phyloP scores from a whole-genome alignment of 2,113 vertebrate species.

The Sceloporus tristichus region DNA sequence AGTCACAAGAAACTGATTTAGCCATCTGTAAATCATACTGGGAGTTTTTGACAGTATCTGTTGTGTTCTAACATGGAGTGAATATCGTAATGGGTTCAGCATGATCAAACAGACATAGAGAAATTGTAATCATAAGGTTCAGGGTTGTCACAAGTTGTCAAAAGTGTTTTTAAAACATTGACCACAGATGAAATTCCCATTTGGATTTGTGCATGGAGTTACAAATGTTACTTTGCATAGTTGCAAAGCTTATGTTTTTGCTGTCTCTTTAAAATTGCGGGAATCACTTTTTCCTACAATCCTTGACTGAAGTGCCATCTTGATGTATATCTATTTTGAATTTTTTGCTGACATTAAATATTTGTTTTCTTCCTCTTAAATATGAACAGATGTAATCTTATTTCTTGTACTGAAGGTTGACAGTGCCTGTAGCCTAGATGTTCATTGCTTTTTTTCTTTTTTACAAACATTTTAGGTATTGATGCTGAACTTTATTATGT shows the following conservation, averaged over 20 bases:
- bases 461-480: slow-evolving; percentile 81
- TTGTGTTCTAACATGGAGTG: not conserved
- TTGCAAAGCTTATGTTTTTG: not conserved
- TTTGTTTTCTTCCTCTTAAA: not conserved
- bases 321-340: not conserved
- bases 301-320: not conserved
- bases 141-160: not conserved
- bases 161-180: not conserved
- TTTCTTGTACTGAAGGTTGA: not conserved
- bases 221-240: not conserved
- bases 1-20: not conserved
- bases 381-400: not conserved
- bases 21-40: not conserved
- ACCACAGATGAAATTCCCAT: not conserved
- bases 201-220: not conserved
- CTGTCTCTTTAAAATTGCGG: not conserved
- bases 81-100: not conserved
- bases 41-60: not conserved
- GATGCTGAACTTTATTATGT: slow-evolving; percentile 97
- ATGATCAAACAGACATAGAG: not conserved
- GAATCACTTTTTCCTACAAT: no score
- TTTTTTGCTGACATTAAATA: not conserved
- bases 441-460: not conserved
- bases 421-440: slow-evolving; percentile 1
- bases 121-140: not conserved